Evolutionary conservation across 2,113 vertebrate species (phyloP).

Genomic region (Gadus macrocephalus): DNA sequence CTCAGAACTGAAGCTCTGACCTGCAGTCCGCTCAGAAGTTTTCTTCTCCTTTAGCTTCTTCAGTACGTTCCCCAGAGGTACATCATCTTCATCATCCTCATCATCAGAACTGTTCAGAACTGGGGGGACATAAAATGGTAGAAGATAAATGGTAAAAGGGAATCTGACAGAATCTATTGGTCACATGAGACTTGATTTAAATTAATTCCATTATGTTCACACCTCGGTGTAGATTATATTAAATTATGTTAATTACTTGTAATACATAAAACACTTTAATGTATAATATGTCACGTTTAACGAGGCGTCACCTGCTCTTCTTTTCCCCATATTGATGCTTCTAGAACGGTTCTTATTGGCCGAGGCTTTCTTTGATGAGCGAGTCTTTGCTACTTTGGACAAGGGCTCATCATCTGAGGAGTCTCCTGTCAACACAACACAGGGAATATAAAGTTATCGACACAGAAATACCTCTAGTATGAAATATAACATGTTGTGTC

Average conservation of each 20-base stretch:
- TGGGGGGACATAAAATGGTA: not conserved
- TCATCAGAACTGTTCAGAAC: constrained; percentile 30
- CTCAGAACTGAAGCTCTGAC: not conserved
- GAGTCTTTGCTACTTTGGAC: not conserved
- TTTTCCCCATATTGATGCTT: not conserved
- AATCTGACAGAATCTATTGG: not conserved
- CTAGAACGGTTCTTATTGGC: not conserved
- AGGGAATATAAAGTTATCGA: no score
- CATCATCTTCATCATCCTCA: constrained; percentile 16
- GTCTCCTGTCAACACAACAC: no score
- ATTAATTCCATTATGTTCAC: no score
- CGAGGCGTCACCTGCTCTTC: not conserved
- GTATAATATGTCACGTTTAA: no score
- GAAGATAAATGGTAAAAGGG: not conserved
- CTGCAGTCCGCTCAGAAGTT: constrained; percentile 7
- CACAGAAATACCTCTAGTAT: no score
- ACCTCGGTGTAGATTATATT: no score
- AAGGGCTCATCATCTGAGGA: constrained; percentile 53
- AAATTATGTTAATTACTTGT: no score
- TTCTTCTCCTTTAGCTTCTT: constrained; percentile 16
- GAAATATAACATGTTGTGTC: not conserved
- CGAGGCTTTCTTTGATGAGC: not conserved
- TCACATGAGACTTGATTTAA: not conserved
- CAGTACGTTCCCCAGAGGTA: constrained; percentile 37
- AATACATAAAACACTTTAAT: no score